A percentile compares a stretch with the other conserved stretches of the same genome.
Conservation (phyloP, 2,113 vertebrate genomes). For the Uria aalge region DNA sequence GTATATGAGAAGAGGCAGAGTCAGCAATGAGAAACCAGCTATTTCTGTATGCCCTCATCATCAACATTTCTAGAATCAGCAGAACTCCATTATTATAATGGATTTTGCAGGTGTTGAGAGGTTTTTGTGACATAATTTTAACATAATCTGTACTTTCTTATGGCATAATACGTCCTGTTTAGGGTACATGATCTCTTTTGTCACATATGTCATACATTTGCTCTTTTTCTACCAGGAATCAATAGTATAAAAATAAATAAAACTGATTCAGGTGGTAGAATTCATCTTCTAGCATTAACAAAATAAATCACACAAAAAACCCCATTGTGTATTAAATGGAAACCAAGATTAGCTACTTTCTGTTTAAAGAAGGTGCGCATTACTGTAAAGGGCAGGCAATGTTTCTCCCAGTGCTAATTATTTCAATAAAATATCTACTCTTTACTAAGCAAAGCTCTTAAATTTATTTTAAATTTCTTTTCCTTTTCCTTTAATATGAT, state of each 20-base stretch:
- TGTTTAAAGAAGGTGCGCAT: not conserved
- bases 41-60: not conserved
- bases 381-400: not conserved
- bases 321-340: not conserved
- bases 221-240: not conserved
- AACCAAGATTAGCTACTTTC: not conserved
- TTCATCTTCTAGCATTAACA: not conserved
- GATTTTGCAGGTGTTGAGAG: not conserved
- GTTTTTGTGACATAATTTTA: not conserved
- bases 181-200: not conserved
- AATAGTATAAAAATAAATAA: not conserved
- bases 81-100: not conserved
- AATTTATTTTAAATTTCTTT: not conserved
- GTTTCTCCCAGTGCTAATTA: not conserved
- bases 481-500: not conserved
- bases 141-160: not conserved
- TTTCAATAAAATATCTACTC: not conserved
- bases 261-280: not conserved
- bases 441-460: not conserved
- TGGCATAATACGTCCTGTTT: not conserved
- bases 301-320: not conserved
- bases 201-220: not conserved
- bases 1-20: not conserved
- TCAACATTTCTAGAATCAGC: not conserved
- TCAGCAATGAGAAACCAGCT: not conserved